Evolutionary conservation across 1,140 invertebrate genomes (phyloP), one percentile per base, ranked within the genome.

Genomic region (Drosophila watanabei): DNA sequence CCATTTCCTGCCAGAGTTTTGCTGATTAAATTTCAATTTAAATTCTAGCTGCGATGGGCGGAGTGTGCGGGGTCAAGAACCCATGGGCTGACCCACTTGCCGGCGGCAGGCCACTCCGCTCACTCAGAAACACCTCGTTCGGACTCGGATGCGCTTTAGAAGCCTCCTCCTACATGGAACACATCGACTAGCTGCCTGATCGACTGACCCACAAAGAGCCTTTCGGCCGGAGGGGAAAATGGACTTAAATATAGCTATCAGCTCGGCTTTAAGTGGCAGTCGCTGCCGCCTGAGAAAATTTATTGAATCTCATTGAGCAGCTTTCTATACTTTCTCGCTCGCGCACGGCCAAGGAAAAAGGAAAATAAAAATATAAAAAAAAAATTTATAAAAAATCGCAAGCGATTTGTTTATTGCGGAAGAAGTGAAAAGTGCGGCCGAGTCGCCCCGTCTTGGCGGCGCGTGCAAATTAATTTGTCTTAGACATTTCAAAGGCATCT

Each of bases 201-300:
- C 75, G 75, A 78, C 75, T 78, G 75, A 78, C 75, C 75, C 75
- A 78, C 75, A 87, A 84, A 87, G 66, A 79, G 76, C 79, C 83
- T 79, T 78, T 39, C 35, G 45, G 46, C 14, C 35, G 45, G 39
- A 11, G 73, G 45, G 54, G 63, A 24, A 69, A 68, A 73, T 76
- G 63, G 81, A 90, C 85, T 90, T 89, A 89, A 89, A 89, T 89
- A 89, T 90, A 89, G 85, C 82, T 89, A 89, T 89, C 86, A 89
- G 71, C 52, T 37, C 20, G 52, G 45, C 66, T 82, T 86, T 89
- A 89, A 89, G 85, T 90, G 85, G 86, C 79, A 85, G 85, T 86
- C 86, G 80, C 70, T 60, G 48, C 56, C 62, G 80, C 66, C 62
- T 75, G 63, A 49, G 75, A 62, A 82, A 89, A 89, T 89, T 89